Percentiles rank a stretch among this genome's conserved stretches.
These are phyloP conservation scores for Fulica atra DNA, from an alignment of 2,113 vertebrate species.

Conservation along the genomic window DNA sequence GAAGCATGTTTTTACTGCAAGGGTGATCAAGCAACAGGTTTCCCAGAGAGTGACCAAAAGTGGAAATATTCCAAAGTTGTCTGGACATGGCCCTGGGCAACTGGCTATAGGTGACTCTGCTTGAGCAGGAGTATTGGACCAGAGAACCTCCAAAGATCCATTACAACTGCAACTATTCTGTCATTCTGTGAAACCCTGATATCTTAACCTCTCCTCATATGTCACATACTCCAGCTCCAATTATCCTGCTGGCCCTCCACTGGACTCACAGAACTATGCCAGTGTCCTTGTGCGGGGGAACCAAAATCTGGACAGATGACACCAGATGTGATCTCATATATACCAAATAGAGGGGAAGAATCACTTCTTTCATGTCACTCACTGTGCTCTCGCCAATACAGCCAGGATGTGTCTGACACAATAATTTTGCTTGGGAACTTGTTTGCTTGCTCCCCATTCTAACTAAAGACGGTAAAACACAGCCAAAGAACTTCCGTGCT, in stretches of 20 bases:
- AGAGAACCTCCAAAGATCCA: not conserved
- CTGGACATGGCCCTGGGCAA: not conserved
- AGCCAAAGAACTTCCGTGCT: not conserved
- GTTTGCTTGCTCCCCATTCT: not conserved
- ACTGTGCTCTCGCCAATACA: not conserved
- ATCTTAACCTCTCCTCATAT: not conserved
- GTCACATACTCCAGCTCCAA: accelerated
- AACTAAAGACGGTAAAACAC: not conserved
- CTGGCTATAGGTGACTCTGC: not conserved
- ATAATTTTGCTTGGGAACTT: not conserved
- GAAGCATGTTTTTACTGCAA: not conserved
- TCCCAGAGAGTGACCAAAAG: not conserved
- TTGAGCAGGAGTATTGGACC: not conserved
- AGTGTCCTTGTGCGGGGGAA: not conserved
- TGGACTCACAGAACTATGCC: not conserved
- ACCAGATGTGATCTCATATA: not conserved
- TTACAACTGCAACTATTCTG: not conserved
- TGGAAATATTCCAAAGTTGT: not conserved
- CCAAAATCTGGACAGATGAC: not conserved
- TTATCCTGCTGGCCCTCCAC: not conserved
- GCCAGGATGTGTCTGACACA: not conserved
- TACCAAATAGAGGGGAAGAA: not conserved
- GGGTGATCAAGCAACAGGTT: not conserved
- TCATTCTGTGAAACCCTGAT: not conserved
- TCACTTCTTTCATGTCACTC: not conserved